phyloP scores from a whole-genome alignment of 23 tunicate genomes.

The Diplosoma virens region DNA sequence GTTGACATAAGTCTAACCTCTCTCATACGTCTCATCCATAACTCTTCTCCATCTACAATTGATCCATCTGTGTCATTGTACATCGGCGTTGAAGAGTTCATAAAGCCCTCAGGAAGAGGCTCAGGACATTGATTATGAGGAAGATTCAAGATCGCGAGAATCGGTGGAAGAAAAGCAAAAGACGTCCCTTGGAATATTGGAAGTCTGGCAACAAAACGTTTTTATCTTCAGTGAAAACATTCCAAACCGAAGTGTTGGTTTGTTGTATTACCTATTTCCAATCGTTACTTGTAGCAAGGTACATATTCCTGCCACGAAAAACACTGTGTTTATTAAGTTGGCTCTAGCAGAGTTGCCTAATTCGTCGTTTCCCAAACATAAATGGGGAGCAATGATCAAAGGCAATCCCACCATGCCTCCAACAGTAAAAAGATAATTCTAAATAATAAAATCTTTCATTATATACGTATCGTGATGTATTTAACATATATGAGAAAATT shows the following conservation, averaged over 20 bases:
- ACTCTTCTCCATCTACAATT: slow-evolving; percentile 52
- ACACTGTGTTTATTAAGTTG: slow-evolving; percentile 39
- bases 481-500: too few relatives aligned
- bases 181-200: slow-evolving; percentile 84
- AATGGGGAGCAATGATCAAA: slow-evolving; percentile 42
- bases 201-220: slow-evolving; percentile 23
- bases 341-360: slow-evolving; percentile 60
- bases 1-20: too few relatives aligned
- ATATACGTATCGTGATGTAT: too few relatives aligned
- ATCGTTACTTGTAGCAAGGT: slow-evolving; percentile 75
- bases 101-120: slow-evolving; percentile 32
- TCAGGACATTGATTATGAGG: slow-evolving; percentile 68
- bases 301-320: slow-evolving; percentile 61
- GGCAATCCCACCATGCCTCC: slow-evolving; percentile 69
- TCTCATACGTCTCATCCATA: slow-evolving; percentile 77
- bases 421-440: slow-evolving; percentile 69
- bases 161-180: slow-evolving; percentile 60
- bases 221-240: neutral
- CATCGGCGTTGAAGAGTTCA: slow-evolving; percentile 12
- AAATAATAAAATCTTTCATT: too few relatives aligned
- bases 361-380: slow-evolving; percentile 70
- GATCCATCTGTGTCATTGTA: slow-evolving; percentile 70
- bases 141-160: slow-evolving; percentile 55
- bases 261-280: slow-evolving; percentile 52
- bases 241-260: neutral